Percentiles rank a stretch among this genome's conserved stretches.
These are phyloP conservation scores for Acleris laterana DNA, from an alignment of 2,888 invertebrate genomes.

Conservation along the genomic window DNA sequence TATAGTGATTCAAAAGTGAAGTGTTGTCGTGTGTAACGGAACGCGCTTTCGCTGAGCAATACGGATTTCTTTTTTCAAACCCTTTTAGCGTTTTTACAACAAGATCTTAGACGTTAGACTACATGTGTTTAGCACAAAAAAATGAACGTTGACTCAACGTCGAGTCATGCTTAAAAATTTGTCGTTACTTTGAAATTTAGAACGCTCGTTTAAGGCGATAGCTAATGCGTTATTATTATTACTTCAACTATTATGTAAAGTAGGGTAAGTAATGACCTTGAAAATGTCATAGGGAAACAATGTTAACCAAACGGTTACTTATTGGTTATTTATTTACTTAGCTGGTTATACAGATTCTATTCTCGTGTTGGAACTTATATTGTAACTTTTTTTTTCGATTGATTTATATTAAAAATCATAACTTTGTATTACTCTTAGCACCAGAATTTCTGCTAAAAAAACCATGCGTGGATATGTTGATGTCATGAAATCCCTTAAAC, in stretches of 20 bases:
- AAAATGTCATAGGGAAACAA: neutral
- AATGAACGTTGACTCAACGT: slow-evolving; percentile 10
- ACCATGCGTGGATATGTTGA: no score
- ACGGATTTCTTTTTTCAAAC: slow-evolving; percentile 22
- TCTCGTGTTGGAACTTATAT: no score
- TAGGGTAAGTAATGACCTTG: no score
- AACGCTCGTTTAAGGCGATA: neutral
- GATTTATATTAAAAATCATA: no score
- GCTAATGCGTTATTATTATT: neutral
- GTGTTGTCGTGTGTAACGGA: slow-evolving; percentile 14
- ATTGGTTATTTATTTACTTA: no score
- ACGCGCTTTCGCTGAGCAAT: neutral
- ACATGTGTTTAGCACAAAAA: slow-evolving; percentile 8
- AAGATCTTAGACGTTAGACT: neutral
- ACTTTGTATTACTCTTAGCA: no score
- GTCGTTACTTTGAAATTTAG: slow-evolving; percentile 1
- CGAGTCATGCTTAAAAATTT: neutral
- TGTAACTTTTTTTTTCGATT: no score
- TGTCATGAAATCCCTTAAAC: no score
- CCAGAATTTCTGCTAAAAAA: no score
- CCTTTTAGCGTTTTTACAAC: slow-evolving; percentile 1
- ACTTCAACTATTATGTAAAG: no score
- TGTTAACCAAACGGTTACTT: no score
- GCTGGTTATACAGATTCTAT: no score
- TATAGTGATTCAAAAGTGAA: neutral